Conservation (phyloP, 1,140 invertebrate genomes). For the Platorchestia sp. region DNA sequence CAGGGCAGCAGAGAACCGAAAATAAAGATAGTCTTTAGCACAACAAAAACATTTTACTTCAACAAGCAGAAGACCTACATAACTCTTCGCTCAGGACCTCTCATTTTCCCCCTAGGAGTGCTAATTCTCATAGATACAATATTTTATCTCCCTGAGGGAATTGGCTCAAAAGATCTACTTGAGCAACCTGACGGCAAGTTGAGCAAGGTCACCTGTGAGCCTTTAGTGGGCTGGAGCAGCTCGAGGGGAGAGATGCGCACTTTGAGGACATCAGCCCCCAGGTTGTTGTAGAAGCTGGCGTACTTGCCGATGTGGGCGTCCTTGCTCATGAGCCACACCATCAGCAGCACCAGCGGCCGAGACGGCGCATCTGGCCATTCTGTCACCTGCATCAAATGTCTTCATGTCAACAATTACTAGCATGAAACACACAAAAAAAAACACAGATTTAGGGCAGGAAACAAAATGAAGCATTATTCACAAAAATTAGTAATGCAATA, state of each 20-base stretch:
- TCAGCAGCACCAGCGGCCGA: constrained; percentile 48
- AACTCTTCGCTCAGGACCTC: too few relatives aligned
- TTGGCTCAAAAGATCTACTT: neutral
- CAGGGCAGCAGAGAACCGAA: too few relatives aligned
- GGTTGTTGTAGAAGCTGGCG: constrained; percentile 40
- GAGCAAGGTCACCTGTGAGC: constrained; percentile 28
- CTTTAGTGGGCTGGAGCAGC: constrained; percentile 41
- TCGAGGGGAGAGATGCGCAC: constrained; percentile 18
- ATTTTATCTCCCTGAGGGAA: too few relatives aligned
- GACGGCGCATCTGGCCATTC: neutral
- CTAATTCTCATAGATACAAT: too few relatives aligned
- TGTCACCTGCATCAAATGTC: neutral
- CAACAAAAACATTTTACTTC: too few relatives aligned
- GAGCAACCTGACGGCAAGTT: neutral
- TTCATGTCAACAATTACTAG: neutral
- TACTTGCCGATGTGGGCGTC: constrained; percentile 32
- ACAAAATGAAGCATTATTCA: too few relatives aligned
- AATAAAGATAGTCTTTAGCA: too few relatives aligned
- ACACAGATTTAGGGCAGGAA: neutral
- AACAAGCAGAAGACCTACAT: too few relatives aligned
- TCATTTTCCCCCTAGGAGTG: too few relatives aligned
- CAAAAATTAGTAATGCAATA: too few relatives aligned
- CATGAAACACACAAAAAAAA: neutral
- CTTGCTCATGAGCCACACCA: constrained; percentile 40
- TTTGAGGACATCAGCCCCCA: constrained; percentile 44